Evolutionary conservation across 2,888 invertebrate genomes (phyloP).

Genomic region (Ormyrus labotus): DNA sequence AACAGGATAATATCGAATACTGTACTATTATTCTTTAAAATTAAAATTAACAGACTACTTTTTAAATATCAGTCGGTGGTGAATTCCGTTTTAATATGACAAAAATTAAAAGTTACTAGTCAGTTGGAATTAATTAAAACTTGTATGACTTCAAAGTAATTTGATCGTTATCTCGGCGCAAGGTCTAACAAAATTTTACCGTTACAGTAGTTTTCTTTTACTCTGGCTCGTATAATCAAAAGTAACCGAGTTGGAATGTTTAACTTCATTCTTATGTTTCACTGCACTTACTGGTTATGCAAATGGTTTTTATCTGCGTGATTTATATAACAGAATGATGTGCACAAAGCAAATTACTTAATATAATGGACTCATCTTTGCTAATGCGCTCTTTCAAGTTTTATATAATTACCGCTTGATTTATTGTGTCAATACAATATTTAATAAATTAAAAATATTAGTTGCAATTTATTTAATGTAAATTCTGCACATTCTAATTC

Average conservation of each 20-base stretch:
- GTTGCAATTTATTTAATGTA: no score
- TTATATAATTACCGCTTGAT: background rate
- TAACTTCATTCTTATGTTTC: slow-evolving; percentile 27
- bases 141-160: slow-evolving; percentile 39
- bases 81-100: background rate
- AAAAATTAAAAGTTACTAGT: slow-evolving; percentile 22
- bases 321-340: slow-evolving; percentile 20
- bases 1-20: no score
- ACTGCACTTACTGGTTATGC: slow-evolving; percentile 10
- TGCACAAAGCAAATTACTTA: slow-evolving; percentile 17
- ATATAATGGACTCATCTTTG: background rate
- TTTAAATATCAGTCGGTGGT: no score
- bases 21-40: no score
- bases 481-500: no score
- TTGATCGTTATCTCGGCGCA: slow-evolving; percentile 42
- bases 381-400: background rate
- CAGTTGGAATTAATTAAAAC: slow-evolving; percentile 46
- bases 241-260: slow-evolving; percentile 36
- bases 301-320: slow-evolving; percentile 11
- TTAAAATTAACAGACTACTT: no score
- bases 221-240: slow-evolving; percentile 20
- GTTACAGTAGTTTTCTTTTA: slow-evolving; percentile 40
- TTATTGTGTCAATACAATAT: no score
- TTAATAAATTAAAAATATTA: no score
- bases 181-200: slow-evolving; percentile 45